These are phyloP conservation scores for Thermophis baileyi DNA, from an alignment of 2,113 vertebrate species.

Conservation along the genomic window DNA sequence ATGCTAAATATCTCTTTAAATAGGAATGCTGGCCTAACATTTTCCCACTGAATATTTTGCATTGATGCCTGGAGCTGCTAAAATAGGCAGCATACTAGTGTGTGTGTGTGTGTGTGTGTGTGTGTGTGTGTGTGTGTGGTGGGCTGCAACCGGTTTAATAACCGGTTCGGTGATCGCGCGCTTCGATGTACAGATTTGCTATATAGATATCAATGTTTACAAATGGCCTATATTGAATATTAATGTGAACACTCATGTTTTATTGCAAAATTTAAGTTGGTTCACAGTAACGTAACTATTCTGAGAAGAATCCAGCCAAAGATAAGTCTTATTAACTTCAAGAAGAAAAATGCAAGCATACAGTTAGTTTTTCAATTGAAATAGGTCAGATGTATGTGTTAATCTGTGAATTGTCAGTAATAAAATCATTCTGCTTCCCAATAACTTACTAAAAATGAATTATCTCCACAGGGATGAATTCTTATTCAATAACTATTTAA, in stretches of 20 bases:
- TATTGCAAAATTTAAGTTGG: background rate
- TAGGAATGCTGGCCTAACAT: background rate
- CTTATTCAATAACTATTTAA: slow-evolving; percentile 31
- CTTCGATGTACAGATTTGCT: background rate
- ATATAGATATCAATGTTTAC: slow-evolving; percentile 7
- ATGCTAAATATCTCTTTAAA: background rate
- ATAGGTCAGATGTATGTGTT: background rate
- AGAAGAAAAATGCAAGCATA: background rate
- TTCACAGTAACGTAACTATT: background rate
- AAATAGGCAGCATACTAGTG: too few relatives aligned
- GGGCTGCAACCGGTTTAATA: too few relatives aligned
- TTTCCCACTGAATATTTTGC: background rate
- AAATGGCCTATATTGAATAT: background rate
- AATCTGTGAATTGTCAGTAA: background rate
- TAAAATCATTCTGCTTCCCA: background rate
- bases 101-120: too few relatives aligned
- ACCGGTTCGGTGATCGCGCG: too few relatives aligned
- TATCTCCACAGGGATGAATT: background rate
- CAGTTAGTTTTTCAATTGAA: background rate
- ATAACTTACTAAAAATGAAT: background rate
- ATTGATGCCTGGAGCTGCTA: background rate
- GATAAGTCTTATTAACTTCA: background rate
- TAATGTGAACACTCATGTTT: background rate
- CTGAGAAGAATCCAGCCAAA: background rate
- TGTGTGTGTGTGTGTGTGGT: too few relatives aligned